Base-by-base conservation (phyloP, 2,888 invertebrate species). In the Protonemura montana region DNA sequence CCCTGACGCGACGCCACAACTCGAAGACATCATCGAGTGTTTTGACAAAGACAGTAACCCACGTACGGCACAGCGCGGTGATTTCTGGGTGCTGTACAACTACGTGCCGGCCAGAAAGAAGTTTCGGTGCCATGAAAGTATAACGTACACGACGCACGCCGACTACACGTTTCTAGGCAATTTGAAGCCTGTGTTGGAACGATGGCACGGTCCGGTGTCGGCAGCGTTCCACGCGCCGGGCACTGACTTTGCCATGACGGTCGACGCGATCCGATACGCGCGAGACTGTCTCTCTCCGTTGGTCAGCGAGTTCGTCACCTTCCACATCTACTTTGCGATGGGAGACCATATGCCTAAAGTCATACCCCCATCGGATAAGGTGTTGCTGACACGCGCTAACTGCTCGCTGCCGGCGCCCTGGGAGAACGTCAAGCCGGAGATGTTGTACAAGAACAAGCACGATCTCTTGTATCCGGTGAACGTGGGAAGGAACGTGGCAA, bases 151-250 rank as follows among this genome's bases (percentile, higher is more conserved):
- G 59, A 98, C 98, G 21, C 98, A 98, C 91, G 97, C 97, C 3
- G 98, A 98, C 90, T 97, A 95, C 92, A 97, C 97, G 89, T 98
- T 97, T 92, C 94, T 98, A 90, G 97, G 97, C 91, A 98, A 98
- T 92, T 93, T 98, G 89, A 94, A 95, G 91, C 97, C 97, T 87
- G 92, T 98, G 89, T 92, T 97, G 90, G 95, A 96, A 90, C 94
- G 95, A 92, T 98, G 98, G 98, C 94, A 94, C 90, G 97, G 97
- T 0, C 98, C 98, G 0, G 93, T 98, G 88, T 97, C 97, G 90
- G 93, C 98, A 89, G 96, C 97, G 1, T 93, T 98, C 90, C 97
- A 97, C 92, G 96, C 97, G 28, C 98, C 98, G 0, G 97, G 97
- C 85, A 93, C 94, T 0, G 98, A 98, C 91, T 95, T 98, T 90